Evolutionary conservation across 23 tunicate species (phyloP), one percentile per base, ranked within the genome.

Genomic region (Clavelina lepadiformis): DNA sequence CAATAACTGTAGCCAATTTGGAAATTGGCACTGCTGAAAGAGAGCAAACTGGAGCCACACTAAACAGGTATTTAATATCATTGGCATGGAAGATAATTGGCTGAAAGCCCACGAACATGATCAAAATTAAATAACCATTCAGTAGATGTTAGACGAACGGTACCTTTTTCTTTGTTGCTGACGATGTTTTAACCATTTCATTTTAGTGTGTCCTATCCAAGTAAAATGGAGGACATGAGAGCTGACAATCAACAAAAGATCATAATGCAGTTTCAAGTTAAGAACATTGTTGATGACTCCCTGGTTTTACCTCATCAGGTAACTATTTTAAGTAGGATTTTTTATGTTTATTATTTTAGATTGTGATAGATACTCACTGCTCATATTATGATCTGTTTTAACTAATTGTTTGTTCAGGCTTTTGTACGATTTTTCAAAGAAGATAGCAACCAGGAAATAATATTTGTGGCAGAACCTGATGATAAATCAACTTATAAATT

Each of bases 381-480:
- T 53, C n/a, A 6, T 6, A 7, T 53, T 13, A 11, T 53, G 23
- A 53, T 15, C 22, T 13, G 66, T 7, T 20, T 54, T 7, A 54
- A 54, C 20, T 22, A 7, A 13, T 54, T 8, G 5, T 25, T 20
- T 35, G 18, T 54, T 3, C 56, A 82, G 91, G 95, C 76, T 3
- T 86, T 86, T 50, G 95, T 86, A 34, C 82, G 86, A 0, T 80
- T 88, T 54, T 60, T 84, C 19, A 41, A 80, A 50, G 63, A 31
- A 19, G 41, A 54, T 35, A 65, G 69, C 22, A 71, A 57, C 33
- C 87, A 88, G 44, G 88, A 88, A 52, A 70, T 88, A 0, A 88
- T 88, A 33, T 88, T 88, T 44, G 77, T 88, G 3, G 96, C 96
- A 28, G 96, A 88, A 49, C 72, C 82, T 19, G 96, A 80, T 51